These are phyloP conservation scores for Prorops nasuta DNA, from an alignment of 1,140 invertebrate genomes.

Conservation along the genomic window DNA sequence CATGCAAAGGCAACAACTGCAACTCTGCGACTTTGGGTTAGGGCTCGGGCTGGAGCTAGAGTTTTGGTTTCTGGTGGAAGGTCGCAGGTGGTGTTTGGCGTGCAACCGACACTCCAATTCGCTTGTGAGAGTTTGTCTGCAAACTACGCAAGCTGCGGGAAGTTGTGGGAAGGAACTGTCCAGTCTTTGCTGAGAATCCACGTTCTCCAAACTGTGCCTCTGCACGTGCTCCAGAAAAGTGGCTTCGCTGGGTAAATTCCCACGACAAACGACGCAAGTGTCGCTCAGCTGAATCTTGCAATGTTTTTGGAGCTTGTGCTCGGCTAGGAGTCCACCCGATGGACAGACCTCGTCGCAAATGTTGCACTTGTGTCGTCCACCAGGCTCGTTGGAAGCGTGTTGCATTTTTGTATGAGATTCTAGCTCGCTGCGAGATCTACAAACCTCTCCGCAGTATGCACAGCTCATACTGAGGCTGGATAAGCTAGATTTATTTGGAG, in stretches of 20 bases:
- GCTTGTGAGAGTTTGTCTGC: constrained; percentile 85
- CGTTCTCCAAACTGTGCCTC: constrained; percentile 62
- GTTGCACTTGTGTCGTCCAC: constrained; percentile 87
- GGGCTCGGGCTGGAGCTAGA: constrained; percentile 35
- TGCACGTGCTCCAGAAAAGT: constrained; percentile 79
- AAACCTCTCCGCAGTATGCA: constrained; percentile 87
- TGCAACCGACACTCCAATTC: constrained; percentile 87
- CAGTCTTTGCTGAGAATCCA: constrained; percentile 44
- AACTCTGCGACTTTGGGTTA: constrained; percentile 24
- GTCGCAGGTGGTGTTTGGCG: constrained; percentile 58
- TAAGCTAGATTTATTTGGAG: constrained; percentile 30
- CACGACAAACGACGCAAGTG: constrained; percentile 73
- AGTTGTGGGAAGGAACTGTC: constrained; percentile 62
- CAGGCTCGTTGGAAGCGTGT: constrained; percentile 64
- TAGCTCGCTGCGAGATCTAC: constrained; percentile 79
- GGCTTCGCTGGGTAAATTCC: constrained; percentile 68
- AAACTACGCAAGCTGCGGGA: constrained; percentile 82
- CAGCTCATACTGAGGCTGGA: constrained; percentile 71
- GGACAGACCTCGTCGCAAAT: constrained; percentile 92
- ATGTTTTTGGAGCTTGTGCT: constrained; percentile 86
- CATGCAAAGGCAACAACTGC: constrained; percentile 42
- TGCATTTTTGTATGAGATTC: constrained; percentile 88
- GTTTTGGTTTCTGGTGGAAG: constrained; percentile 23
- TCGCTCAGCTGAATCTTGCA: constrained; percentile 81
- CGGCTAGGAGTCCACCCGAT: constrained; percentile 77